Conservation (phyloP, 2,888 invertebrate genomes). For the Ochropacha duplaris region DNA sequence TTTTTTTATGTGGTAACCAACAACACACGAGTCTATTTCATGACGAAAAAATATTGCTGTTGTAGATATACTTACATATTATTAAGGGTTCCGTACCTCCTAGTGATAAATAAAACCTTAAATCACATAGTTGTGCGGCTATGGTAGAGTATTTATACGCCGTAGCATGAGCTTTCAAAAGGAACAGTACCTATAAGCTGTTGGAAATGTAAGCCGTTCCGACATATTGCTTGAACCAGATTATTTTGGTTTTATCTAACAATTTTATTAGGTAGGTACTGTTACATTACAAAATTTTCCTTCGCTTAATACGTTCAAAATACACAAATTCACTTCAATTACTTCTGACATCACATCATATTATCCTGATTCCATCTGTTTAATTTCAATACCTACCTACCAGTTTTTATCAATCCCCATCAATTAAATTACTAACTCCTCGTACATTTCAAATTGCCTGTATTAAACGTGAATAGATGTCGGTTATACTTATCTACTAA, state of each 20-base stretch:
- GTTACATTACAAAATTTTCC: neutral
- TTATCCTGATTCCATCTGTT: neutral
- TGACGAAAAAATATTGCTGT: conserved; percentile 6
- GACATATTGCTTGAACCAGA: no score
- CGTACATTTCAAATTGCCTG: conserved; percentile 26
- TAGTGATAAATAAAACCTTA: neutral
- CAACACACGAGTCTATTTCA: conserved; percentile 18
- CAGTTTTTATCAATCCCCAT: conserved; percentile 1
- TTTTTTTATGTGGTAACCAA: conserved; percentile 53
- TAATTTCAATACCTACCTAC: neutral
- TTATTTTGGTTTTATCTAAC: no score
- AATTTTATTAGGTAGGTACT: no score
- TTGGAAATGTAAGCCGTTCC: no score
- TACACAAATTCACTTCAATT: no score
- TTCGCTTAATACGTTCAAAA: no score
- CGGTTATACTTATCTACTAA: conserved; percentile 30
- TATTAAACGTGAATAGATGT: conserved; percentile 16
- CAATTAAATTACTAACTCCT: conserved; percentile 17
- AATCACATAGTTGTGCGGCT: neutral
- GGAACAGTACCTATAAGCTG: no score
- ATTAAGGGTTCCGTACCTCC: no score
- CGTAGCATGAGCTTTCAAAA: no score
- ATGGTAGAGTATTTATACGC: no score
- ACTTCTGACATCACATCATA: no score
- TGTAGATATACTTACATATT: neutral